Evolutionary conservation across 2,113 vertebrate species (phyloP).

Genomic region (Dicerorhinus sumatrensis): DNA sequence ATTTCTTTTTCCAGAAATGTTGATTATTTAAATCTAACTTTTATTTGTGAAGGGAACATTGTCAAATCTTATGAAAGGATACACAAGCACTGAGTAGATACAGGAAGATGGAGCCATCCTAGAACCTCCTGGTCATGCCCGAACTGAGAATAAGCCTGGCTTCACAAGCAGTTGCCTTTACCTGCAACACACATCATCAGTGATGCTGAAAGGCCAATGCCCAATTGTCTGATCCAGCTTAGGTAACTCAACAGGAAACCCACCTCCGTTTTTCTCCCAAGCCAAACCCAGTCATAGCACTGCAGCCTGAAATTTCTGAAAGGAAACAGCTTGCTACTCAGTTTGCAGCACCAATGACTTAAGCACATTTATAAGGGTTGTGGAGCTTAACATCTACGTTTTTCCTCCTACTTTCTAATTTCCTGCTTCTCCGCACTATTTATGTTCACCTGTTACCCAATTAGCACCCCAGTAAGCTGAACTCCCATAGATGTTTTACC

Average conservation of each 20-base stretch:
- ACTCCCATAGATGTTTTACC: conserved; percentile 83
- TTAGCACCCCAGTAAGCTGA: conserved; percentile 83
- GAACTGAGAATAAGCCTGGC: background rate
- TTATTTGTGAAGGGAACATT: background rate
- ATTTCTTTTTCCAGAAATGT: background rate
- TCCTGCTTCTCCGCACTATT: conserved; percentile 81
- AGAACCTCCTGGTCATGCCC: background rate
- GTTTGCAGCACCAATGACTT: conserved; percentile 65
- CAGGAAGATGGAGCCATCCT: background rate
- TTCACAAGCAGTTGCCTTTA: background rate
- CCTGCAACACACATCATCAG: background rate
- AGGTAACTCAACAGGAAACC: conserved; percentile 57
- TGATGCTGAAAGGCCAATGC: background rate
- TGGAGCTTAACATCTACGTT: conserved; percentile 62
- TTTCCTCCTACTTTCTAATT: conserved; percentile 74
- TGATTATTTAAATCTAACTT: background rate
- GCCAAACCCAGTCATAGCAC: background rate
- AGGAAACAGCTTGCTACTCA: conserved; percentile 57
- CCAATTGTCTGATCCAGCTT: conserved; percentile 6
- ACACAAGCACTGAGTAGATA: background rate
- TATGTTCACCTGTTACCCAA: conserved; percentile 86
- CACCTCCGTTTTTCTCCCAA: background rate
- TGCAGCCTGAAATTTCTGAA: conserved; percentile 36
- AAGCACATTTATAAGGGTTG: conserved; percentile 66
- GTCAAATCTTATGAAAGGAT: background rate